phyloP scores from a whole-genome alignment of 2,888 invertebrate species.

The Trissolcus brochymenae region DNA sequence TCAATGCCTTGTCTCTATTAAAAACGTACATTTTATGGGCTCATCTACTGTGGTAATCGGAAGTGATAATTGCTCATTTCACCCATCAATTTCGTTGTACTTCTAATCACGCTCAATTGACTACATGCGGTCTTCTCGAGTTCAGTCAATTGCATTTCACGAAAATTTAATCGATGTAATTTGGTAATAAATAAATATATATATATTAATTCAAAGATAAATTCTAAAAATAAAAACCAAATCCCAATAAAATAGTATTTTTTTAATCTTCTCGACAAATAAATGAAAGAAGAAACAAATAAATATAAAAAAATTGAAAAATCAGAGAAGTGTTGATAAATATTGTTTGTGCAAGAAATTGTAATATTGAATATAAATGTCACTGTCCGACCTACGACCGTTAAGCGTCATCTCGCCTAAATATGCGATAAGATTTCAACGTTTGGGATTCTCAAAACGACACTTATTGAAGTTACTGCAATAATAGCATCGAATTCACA shows the following conservation, averaged over 20 bases:
- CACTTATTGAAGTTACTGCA: slow-evolving; percentile 14
- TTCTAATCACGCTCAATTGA: slow-evolving; percentile 37
- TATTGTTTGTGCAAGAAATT: background rate
- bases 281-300: background rate
- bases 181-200: background rate
- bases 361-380: slow-evolving; percentile 2
- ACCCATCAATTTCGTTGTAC: slow-evolving; percentile 26
- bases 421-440: slow-evolving; percentile 35
- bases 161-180: slow-evolving; percentile 31
- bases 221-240: background rate
- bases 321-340: background rate
- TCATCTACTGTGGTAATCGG: slow-evolving; percentile 15
- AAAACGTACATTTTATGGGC: slow-evolving; percentile 10
- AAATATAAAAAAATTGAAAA: background rate
- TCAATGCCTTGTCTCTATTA: background rate
- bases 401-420: slow-evolving; percentile 15
- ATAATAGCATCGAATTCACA: slow-evolving; percentile 14
- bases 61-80: slow-evolving; percentile 24
- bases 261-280: background rate
- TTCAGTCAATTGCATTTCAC: slow-evolving; percentile 27
- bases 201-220: background rate
- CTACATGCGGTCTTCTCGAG: slow-evolving; percentile 40
- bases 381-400: slow-evolving; percentile 27
- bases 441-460: slow-evolving; percentile 14
- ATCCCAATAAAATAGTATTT: background rate